Evolutionary conservation across 2,797 vertebrate species (phyloP), one percentile per base, ranked within the genome.

Genomic region (Liparis tanakae): DNA sequence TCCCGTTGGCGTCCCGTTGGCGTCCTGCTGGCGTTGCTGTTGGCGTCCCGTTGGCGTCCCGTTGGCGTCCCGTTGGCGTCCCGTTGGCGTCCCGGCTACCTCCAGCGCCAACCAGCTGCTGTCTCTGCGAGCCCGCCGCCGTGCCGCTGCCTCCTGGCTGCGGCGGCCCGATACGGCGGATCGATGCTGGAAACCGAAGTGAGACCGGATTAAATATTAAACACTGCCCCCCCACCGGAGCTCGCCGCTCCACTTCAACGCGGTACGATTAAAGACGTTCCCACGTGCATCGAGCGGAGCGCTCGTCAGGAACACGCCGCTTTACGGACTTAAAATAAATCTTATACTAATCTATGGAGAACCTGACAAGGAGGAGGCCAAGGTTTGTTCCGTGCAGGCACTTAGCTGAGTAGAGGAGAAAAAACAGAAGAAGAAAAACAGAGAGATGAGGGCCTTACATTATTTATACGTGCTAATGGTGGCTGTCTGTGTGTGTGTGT

Each of bases 391-490:
- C 94, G 95, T 95, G 95, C 96, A 95, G 95, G 96, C 97, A 98
- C 96, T 98, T 98, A 99, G 96, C 96, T 95, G 96, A 98, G 95
- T 96, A 96, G 94, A 89, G 78, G 72, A 95, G 95, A 53, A 62
- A 73, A 80, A 87, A 44, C 37, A 57, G 94, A 55, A 33, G 6
- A 53, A n/a, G 41, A 56, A 34, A 76, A 51, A 53, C 5, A 3
- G 37, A 94, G 91, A 79, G 83, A 85, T 86, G 83, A 79, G 83
- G 92, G 92, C 94, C 93, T 93, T 99, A 97, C 97, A 99, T 99
- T 98, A 99, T 99, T 99, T 97, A 99, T 99, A 95, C 88, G 92
- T 95, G 94, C 96, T 99, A 99, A 99, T 99, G 97, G 97, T 93
- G 78, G 94, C 87, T 81, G 81, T 84, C 76, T 85, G 71, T 79